Evolutionary conservation across 2,888 invertebrate species (phyloP).

Genomic region (Mylabris sibirica): DNA sequence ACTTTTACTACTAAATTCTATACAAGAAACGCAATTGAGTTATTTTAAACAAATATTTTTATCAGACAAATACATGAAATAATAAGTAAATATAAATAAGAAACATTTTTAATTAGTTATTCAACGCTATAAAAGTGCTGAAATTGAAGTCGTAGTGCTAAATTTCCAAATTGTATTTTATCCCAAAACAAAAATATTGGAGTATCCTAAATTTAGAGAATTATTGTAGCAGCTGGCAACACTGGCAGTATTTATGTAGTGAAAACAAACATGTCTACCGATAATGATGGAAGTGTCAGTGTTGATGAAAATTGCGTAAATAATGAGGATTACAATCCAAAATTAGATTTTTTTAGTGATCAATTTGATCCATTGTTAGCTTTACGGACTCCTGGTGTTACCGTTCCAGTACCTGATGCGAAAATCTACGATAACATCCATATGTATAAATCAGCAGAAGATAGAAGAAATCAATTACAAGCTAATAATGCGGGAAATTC

Average conservation of each 20-base stretch:
- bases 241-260: neutral
- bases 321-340: constrained; percentile 57
- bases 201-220: too few relatives aligned
- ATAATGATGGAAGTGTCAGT: constrained; percentile 27
- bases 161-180: too few relatives aligned
- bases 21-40: too few relatives aligned
- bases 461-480: constrained; percentile 44
- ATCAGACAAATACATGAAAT: too few relatives aligned
- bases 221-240: too few relatives aligned
- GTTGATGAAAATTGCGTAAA: constrained; percentile 38
- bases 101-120: too few relatives aligned
- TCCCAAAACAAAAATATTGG: too few relatives aligned
- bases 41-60: too few relatives aligned
- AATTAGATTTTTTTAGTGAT: constrained; percentile 65
- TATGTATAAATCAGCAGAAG: constrained; percentile 66
- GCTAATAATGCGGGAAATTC: neutral
- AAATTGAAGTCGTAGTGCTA: too few relatives aligned
- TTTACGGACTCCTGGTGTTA: constrained; percentile 67
- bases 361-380: constrained; percentile 76
- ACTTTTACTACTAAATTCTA: too few relatives aligned
- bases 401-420: constrained; percentile 67
- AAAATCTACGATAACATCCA: constrained; percentile 74
- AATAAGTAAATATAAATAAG: too few relatives aligned
- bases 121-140: too few relatives aligned
- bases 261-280: constrained; percentile 37